Evolutionary conservation across 2,113 vertebrate species (phyloP), one percentile per base, ranked within the genome.

Genomic region (Microtus montanus): DNA sequence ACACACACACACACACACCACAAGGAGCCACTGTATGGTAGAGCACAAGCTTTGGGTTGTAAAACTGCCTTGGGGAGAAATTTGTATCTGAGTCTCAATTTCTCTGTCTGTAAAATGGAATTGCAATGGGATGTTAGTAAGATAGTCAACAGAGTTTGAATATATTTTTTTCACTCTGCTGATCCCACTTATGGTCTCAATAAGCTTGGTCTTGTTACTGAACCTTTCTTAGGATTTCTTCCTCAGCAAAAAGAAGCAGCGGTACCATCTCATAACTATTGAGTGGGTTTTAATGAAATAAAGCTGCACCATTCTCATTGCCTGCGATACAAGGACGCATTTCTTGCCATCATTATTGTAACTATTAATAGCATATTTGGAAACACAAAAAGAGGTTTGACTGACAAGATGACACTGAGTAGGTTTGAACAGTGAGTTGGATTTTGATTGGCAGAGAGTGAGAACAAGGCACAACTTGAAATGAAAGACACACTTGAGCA

Each of bases 341-440:
- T 80, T 49, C 35, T 77, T 89, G 11, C 15, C 35, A 44, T 74
- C 38, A 89, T 87, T 74, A 87, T 71, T 84, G 19, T 4, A 49
- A 66, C 66, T 93, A 95, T 89, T 91, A 96, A 92, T 84, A 94
- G 87, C 58, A 49, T n/a, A 82, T 52, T 92, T 90, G 79, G 47
- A 86, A 96, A 58, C 78, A 87, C 38, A 49, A 47, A 92, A 82
- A 93, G 83, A 38, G 38, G 5, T 20, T 84, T 95, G 90, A 94
- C 47, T 95, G 90, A 90, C 95, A 96, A 83, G 41, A 87, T 74
- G 63, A 96, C 49, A 85, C 66, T 73, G 70, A 73, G 80, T 49
- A 63, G 30, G 4, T 78, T 85, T 64, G 71, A 96, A 91, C 35
- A 63, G 41, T 19, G 44, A 30, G 26, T 66, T 84, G 41, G 41